A percentile compares a stretch with the other conserved stretches of the same genome.
phyloP scores from a whole-genome alignment of 2,888 invertebrate species.

The Notocelia uddmanniana region DNA sequence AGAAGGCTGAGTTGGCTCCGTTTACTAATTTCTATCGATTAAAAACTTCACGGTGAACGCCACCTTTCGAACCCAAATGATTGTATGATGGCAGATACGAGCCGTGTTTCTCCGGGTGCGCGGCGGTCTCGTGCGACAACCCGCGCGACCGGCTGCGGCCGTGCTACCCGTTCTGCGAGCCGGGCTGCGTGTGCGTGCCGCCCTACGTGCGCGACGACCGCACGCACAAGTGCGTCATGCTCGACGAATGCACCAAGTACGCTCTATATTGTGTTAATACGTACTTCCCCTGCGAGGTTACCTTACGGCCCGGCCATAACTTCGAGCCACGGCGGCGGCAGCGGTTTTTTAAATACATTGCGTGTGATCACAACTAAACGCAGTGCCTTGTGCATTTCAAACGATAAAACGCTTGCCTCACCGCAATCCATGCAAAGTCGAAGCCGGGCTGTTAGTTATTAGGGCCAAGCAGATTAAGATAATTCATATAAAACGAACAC shows the following conservation, averaged over 20 bases:
- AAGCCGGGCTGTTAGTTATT: too few relatives aligned
- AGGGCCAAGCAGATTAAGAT: too few relatives aligned
- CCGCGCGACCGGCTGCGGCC: conserved; percentile 78
- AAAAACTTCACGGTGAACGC: not conserved
- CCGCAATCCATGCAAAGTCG: too few relatives aligned
- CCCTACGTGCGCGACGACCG: conserved; percentile 79
- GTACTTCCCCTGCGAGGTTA: too few relatives aligned
- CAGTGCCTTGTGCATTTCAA: too few relatives aligned
- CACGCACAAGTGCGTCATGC: conserved; percentile 79
- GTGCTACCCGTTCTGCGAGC: conserved; percentile 82
- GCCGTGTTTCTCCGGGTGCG: conserved; percentile 78
- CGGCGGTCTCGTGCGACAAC: conserved; percentile 79
- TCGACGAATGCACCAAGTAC: conserved; percentile 80
- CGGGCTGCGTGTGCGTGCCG: conserved; percentile 75
- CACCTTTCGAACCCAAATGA: not conserved
- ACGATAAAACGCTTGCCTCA: too few relatives aligned
- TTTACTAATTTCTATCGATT: not conserved
- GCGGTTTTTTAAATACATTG: too few relatives aligned
- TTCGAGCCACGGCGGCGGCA: too few relatives aligned
- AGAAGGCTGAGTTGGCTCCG: too few relatives aligned
- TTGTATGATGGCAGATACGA: conserved; percentile 64
- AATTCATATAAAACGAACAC: too few relatives aligned
- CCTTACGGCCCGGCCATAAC: too few relatives aligned
- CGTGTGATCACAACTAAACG: too few relatives aligned
- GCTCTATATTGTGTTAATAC: not conserved